These are phyloP conservation scores for Patiria miniata DNA, from an alignment of 35 echinoderm and acorn worm species.

Conservation along the genomic window DNA sequence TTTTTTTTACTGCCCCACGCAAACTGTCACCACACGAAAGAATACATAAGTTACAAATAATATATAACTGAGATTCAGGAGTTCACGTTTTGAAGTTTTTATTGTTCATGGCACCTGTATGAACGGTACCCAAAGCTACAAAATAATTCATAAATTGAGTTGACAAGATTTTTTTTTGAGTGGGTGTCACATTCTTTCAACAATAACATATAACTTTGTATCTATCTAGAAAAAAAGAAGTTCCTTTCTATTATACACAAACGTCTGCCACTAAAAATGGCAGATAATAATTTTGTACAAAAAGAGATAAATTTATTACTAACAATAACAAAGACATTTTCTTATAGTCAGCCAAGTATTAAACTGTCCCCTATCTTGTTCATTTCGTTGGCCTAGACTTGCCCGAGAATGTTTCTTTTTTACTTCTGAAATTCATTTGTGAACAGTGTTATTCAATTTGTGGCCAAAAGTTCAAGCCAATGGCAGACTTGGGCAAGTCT, in stretches of 20 bases:
- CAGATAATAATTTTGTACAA: background rate
- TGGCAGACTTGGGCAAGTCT: conserved; percentile 13
- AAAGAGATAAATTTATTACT: background rate
- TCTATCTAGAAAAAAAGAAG: conserved; percentile 27
- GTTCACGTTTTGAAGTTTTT: conserved; percentile 10
- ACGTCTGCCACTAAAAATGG: conserved; percentile 19
- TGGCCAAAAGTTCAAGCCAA: background rate
- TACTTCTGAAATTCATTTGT: too few relatives aligned
- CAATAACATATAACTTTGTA: conserved; percentile 29
- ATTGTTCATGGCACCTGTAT: conserved; percentile 19
- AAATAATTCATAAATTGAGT: conserved; percentile 35
- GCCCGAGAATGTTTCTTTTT: background rate
- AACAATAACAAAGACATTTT: conserved; percentile 17
- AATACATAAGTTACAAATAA: background rate
- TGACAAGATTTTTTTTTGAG: conserved; percentile 30
- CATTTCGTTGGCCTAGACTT: background rate
- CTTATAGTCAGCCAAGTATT: conserved; percentile 16
- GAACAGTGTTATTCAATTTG: too few relatives aligned
- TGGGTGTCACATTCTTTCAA: conserved; percentile 25
- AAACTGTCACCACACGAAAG: too few relatives aligned
- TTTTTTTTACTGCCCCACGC: too few relatives aligned
- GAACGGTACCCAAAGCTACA: conserved; percentile 27
- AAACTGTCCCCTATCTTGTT: background rate
- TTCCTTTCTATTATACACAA: conserved; percentile 21
- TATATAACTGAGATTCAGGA: background rate